phyloP scores from a whole-genome alignment of 2,888 invertebrate species.

The Keiferia lycopersicella region DNA sequence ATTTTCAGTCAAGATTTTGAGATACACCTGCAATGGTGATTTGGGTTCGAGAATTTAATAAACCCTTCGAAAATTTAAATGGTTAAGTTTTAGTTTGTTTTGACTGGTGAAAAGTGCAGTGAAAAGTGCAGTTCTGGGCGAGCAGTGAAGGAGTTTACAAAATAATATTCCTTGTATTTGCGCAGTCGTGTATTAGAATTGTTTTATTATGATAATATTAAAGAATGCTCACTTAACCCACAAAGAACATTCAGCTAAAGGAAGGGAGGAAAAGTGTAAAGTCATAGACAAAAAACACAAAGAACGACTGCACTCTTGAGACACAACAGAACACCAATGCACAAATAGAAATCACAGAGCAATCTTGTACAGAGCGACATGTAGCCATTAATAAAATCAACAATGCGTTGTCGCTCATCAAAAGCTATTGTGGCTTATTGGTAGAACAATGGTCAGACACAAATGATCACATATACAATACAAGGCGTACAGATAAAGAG shows the following conservation, averaged over 20 bases:
- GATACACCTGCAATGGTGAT: not conserved
- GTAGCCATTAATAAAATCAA: conserved; percentile 60
- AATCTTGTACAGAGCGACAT: conserved; percentile 30
- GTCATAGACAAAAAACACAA: not conserved
- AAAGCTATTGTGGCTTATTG: conserved; percentile 54
- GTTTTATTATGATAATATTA: not conserved
- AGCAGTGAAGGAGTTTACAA: too few species aligned
- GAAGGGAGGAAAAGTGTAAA: not conserved
- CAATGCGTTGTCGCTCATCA: conserved; percentile 63
- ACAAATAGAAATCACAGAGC: conserved; percentile 24
- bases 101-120: too few species aligned
- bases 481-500: not conserved
- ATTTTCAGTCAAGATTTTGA: not conserved
- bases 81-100: too few species aligned
- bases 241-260: too few species aligned
- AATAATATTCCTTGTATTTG: too few species aligned
- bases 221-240: not conserved
- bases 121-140: too few species aligned
- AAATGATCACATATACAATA: conserved; percentile 50
- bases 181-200: not conserved
- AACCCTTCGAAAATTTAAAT: not conserved
- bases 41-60: not conserved
- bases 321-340: not conserved
- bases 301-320: not conserved
- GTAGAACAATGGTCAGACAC: conserved; percentile 54